Evolutionary conservation across 2,888 invertebrate species (phyloP).

Genomic region (Plutella xylostella): DNA sequence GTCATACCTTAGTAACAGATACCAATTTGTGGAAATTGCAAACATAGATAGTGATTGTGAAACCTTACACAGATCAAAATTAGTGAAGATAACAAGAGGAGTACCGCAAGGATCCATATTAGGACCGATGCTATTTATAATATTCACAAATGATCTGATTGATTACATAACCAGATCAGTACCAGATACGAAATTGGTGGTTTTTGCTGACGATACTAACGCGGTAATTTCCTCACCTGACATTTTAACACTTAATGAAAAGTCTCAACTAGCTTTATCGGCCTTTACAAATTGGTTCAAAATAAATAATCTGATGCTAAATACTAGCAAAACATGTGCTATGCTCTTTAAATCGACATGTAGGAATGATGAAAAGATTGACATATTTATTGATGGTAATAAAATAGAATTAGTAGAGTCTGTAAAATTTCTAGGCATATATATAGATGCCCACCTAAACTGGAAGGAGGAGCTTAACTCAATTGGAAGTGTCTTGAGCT

Average conservation of each 20-base stretch:
- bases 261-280: background rate
- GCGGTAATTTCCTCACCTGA: background rate
- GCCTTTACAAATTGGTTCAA: background rate
- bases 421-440: background rate
- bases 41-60: background rate
- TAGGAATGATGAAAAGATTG: background rate
- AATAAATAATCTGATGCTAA: background rate
- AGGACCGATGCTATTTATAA: background rate
- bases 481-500: background rate
- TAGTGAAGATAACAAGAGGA: background rate
- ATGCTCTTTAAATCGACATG: background rate
- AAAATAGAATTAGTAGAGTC: background rate
- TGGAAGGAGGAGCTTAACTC: background rate
- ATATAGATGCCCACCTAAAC: background rate
- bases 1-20: too few relatives aligned
- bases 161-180: background rate
- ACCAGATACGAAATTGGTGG: background rate
- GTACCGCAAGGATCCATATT: background rate
- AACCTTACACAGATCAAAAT: background rate
- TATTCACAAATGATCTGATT: background rate
- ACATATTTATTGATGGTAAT: background rate
- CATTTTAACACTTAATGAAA: background rate
- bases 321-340: background rate
- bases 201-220: conserved; percentile 2
- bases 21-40: background rate